A percentile compares a stretch with the other conserved stretches of the same genome.
Conservation (phyloP, 2,113 vertebrate species). For the Psittacara wagleri region DNA sequence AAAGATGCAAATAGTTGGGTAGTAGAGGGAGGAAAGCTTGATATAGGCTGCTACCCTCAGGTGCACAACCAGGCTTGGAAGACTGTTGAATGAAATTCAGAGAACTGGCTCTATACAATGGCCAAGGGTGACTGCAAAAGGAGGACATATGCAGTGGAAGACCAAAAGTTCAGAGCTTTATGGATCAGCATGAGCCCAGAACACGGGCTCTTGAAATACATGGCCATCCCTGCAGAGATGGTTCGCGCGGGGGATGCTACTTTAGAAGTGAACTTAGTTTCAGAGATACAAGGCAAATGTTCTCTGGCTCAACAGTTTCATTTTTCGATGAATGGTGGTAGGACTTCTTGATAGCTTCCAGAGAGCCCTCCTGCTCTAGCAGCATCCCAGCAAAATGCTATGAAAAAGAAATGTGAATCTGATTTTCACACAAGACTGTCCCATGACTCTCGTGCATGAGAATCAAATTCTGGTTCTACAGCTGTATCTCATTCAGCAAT, state of each 20-base stretch:
- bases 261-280: not conserved
- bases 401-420: not conserved
- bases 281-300: not conserved
- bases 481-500: not conserved
- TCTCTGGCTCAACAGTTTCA: not conserved
- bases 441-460: not conserved
- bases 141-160: not conserved
- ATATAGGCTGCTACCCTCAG: not conserved
- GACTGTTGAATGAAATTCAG: not conserved
- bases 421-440: not conserved
- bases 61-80: not conserved
- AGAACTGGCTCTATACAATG: not conserved
- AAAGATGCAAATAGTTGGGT: not conserved
- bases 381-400: slow-evolving; percentile 39
- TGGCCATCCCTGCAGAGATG: not conserved
- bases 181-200: not conserved
- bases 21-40: not conserved
- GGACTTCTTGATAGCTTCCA: slow-evolving; percentile 18
- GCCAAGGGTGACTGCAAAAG: not conserved
- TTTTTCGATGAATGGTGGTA: not conserved
- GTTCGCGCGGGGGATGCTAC: accelerated
- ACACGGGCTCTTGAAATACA: not conserved
- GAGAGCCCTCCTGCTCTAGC: slow-evolving; percentile 45
- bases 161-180: not conserved
- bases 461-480: not conserved